Conservation (phyloP, 53 echinoderm and acorn worm species). For the Stichopus horrens region DNA sequence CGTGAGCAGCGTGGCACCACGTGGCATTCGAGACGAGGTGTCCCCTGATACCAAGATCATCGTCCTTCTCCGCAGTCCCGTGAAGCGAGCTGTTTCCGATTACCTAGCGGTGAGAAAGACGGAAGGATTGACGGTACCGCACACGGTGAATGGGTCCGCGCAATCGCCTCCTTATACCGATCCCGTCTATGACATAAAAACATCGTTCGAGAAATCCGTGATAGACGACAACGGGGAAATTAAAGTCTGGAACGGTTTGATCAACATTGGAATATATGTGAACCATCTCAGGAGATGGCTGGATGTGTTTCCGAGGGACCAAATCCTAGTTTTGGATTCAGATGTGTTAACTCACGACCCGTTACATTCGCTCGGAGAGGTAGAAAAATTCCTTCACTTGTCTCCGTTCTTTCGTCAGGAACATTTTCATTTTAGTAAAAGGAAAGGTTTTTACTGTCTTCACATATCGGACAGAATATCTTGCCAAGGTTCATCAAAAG, state of each 20-base stretch:
- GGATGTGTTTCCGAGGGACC: slow-evolving; percentile 13
- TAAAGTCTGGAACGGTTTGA: slow-evolving; percentile 33
- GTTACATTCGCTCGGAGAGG: not conserved
- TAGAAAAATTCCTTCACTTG: slow-evolving; percentile 36
- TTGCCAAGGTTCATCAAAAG: slow-evolving; percentile 38
- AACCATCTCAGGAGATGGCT: slow-evolving; percentile 35
- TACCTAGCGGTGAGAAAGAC: slow-evolving; percentile 26
- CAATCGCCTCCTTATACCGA: slow-evolving; percentile 35
- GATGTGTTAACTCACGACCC: slow-evolving; percentile 11
- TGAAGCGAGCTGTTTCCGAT: slow-evolving; percentile 47
- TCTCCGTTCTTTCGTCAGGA: slow-evolving; percentile 19
- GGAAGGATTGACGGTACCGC: slow-evolving; percentile 1
- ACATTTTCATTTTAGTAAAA: slow-evolving; percentile 37
- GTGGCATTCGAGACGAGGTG: slow-evolving; percentile 2
- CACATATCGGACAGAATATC: not conserved
- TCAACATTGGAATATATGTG: slow-evolving; percentile 37
- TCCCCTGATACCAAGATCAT: slow-evolving; percentile 40
- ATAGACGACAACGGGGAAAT: slow-evolving; percentile 6
- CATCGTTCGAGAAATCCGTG: slow-evolving; percentile 36
- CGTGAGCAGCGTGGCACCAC: slow-evolving; percentile 23
- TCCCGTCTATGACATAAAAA: slow-evolving; percentile 35
- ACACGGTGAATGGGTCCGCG: not conserved
- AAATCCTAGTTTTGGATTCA: slow-evolving; percentile 37
- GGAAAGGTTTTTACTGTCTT: slow-evolving; percentile 44
- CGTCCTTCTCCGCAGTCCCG: slow-evolving; percentile 37